Base-by-base conservation (phyloP, 2,888 invertebrate species). In the Drosophila eohydei region DNA sequence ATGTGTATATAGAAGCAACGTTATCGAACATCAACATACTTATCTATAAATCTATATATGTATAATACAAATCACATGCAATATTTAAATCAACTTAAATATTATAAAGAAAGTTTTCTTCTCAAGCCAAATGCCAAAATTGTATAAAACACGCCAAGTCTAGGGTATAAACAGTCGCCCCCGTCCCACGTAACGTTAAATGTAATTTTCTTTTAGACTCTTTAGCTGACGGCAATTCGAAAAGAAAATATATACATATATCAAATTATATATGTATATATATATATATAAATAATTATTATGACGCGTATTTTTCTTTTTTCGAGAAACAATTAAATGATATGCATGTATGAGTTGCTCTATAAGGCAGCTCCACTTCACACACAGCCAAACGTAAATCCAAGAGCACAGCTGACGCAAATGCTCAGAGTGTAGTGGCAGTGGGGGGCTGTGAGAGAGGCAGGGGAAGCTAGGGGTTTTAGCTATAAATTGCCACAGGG, bases 351-450 rank as follows among this genome's bases (percentile, higher is more conserved):
- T 38, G 52, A 14, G 55, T 38, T 41, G 62, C 71, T 63, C 46
- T 55, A 67, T 69, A 62, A 64, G 66, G 62, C 61, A 80, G 44
- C 44, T 32, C 75, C 74, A 75, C 80, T 83, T 71, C 80, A 64
- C 65, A 65, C 64, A 57, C 66, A 30, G 48, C 9, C 4, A 11
- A 30, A 75, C 75, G 68, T 63, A 75, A 71, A 57, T 57, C 71
- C 83, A 87, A 84, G 84, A 84, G 34, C 87, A 72, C 73, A 81
- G 44, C 81, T 83, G 86, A 83, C 83, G 83, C 79, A 86, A 74
- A 83, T 83, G 67, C 67, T 3, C 30, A 28, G 6, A 58, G 40
- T 40, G 65, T 11, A 6, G 2, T 8, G 8, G 0, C 0, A 1
- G 1, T 21, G 21, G 36, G 4, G 7, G n/a, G 3, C 9, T 21